Evolutionary conservation across 2,113 vertebrate genomes (phyloP).

Genomic region (Struthidea cinerea): DNA sequence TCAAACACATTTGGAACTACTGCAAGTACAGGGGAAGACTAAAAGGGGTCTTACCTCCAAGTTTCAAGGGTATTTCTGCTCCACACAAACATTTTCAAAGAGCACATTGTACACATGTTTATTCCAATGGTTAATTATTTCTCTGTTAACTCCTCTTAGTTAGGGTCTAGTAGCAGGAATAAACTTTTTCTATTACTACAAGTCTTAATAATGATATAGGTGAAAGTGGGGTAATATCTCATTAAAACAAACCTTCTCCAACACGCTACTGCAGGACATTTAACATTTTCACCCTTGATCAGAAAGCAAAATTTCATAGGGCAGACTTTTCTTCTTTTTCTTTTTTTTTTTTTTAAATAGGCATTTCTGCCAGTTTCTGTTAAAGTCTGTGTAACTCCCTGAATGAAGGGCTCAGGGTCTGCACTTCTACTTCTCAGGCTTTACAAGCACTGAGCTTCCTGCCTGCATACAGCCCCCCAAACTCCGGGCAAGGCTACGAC

Average conservation of each 20-base stretch:
- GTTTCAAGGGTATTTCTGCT: not conserved
- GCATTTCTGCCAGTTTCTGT: not conserved
- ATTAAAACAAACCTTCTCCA: not conserved
- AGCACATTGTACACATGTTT: fast-evolving
- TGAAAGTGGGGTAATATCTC: not conserved
- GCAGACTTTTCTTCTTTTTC: not conserved
- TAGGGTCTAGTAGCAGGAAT: not conserved
- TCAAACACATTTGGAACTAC: not conserved
- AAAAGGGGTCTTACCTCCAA: not conserved
- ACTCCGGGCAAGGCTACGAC: not conserved
- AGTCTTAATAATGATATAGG: not conserved
- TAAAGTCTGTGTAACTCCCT: fast-evolving
- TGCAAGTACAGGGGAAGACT: not conserved
- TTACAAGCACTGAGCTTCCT: not conserved
- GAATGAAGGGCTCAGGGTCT: not conserved
- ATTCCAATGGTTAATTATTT: not conserved
- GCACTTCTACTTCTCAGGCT: not conserved
- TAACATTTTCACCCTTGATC: not conserved
- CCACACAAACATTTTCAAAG: not conserved
- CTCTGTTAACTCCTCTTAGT: not conserved
- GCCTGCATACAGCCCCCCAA: not conserved
- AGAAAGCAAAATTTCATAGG: not conserved
- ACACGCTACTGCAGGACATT: fast-evolving
- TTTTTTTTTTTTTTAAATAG: not conserved
- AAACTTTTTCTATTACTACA: not conserved